Evolutionary conservation across 2,888 invertebrate genomes (phyloP), one percentile per base, ranked within the genome.

Genomic region (Proisotoma minuta): DNA sequence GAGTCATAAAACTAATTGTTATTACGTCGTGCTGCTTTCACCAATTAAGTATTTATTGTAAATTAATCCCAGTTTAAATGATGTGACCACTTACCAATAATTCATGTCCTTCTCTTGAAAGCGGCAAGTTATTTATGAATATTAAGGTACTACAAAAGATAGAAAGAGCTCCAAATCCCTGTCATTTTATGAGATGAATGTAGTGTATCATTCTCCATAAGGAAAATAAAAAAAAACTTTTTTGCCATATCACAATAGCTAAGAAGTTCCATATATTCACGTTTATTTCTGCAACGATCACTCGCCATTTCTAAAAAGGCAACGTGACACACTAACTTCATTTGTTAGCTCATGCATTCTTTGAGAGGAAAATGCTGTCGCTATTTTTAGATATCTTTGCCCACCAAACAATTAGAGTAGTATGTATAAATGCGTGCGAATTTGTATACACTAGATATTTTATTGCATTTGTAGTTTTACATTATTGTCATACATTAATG

Each of bases 111-210:
- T 60, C 60, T 27, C 52, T 47, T 22, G 54, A 56, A 24, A 48
- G 28, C 24, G 60, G 60, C 28, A 60, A 27, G 4, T 29, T 48
- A 20, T 56, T 56, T 34, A 60, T 56, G 49, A 60, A 60, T 34
- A 47, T 29, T 12, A 48, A 49, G 28, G 47, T 60, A 39, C 60
- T 60, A 23, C 54, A 26, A n/a, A 56, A 53, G 24, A 60, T 48
- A 26, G 60, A 60, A 22, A 56, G 22, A 24, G 48, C 56, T 49
- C 56, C 56, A 56, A 56, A 60, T 18, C 49, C 49, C 60, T 60
- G 20, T 18, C 5, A 12, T 43, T 18, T 43, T 43, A 15, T 18
- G 43, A 12, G 20, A 43, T 4, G 4, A 5, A 5, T n/a, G 15
- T 20, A 43, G 15, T 8, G 34, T 43, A 20, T 43, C 10, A 43